Evolutionary conservation across 1,140 invertebrate genomes (phyloP), one percentile per base, ranked within the genome.

Genomic region (Drosophila micromelanica): DNA sequence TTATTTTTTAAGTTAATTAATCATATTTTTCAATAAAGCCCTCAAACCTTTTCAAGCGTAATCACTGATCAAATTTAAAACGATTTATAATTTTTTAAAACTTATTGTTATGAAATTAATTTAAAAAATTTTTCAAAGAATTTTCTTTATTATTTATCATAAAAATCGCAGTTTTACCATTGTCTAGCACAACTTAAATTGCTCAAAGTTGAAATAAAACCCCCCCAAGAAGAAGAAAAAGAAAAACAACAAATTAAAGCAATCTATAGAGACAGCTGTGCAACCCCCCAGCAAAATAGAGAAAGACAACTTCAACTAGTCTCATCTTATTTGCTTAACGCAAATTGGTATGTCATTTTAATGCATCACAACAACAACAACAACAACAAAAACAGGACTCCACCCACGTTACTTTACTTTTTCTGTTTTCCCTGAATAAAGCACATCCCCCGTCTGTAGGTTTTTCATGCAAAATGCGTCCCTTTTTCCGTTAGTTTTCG

Each of bases 291-390:
- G 32, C 7, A 35, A 35, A 35, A 17, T 61, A 23, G 12, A 17
- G 27, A 3, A 3, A 20, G 51, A 38, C 46, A 42, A 64, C 42
- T 43, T 46, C 56, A 60, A 77, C 74, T 84, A 84, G 84, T 79
- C 84, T 79, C 73, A 67, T 84, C 76, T 84, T 87, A 87, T 87
- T 87, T 87, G 84, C 84, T 80, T 84, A 87, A 84, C 84, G 84
- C 73, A 87, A 87, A 87, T 87, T 87, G 84, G 84, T 71, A 79
- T 87, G 84, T 87, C 84, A 87, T 84, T 87, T 80, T 89, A 87
- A 87, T 87, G 80, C 84, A 81, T 55, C 80, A 69, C 84, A 87
- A 73, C 73, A 77, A 64, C 59, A 65, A 23, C 23, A 69, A 62
- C 45, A 51, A 17, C 32, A 11, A 38, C 9, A 37, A n/a, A 43